Percentiles rank a stretch among this genome's conserved stretches.
Evolutionary conservation across 2,888 invertebrate genomes (phyloP).

Genomic region (Sipha maydis): DNA sequence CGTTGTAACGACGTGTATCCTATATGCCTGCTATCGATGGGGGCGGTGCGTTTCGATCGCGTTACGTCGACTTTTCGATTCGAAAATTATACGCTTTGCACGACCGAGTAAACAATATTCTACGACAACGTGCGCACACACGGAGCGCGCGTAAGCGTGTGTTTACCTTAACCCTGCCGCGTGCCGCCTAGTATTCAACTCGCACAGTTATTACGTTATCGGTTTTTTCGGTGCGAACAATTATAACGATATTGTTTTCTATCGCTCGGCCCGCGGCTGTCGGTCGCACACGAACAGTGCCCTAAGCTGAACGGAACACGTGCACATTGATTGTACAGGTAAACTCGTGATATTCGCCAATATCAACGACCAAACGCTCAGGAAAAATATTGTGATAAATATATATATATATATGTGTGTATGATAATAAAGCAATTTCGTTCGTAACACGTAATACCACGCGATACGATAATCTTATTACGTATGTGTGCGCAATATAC

Average conservation of each 20-base stretch:
- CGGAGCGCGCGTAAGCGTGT: too few relatives aligned
- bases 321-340: neutral
- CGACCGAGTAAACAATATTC: neutral
- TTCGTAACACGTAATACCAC: neutral
- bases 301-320: neutral
- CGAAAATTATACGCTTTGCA: neutral
- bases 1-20: neutral
- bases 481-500: neutral
- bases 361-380: neutral
- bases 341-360: neutral
- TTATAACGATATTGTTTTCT: neutral
- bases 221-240: neutral
- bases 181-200: neutral
- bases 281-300: neutral
- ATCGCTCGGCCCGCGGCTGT: neutral
- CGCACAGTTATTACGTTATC: neutral
- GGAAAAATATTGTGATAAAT: too few relatives aligned
- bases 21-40: neutral
- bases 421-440: too few relatives aligned
- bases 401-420: too few relatives aligned
- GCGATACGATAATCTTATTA: too few relatives aligned
- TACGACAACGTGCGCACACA: too few relatives aligned
- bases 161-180: constrained; percentile 19
- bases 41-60: too few relatives aligned
- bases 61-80: too few relatives aligned